Evolutionary conservation across 2,888 invertebrate species (phyloP), one percentile per base, ranked within the genome.

Genomic region (Calephelis perditalis): DNA sequence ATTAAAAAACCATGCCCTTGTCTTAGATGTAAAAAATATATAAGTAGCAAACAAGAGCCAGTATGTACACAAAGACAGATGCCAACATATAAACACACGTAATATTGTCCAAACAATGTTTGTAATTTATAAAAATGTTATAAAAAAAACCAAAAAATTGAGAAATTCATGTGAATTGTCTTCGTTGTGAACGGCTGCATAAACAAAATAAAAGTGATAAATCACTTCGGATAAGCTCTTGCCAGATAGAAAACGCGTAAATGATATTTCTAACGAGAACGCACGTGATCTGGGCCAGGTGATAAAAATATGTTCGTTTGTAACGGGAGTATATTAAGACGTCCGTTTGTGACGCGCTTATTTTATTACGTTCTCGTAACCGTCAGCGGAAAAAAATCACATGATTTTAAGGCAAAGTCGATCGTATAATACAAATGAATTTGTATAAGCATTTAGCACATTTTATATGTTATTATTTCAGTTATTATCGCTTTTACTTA

Each of bases 381-480:
- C 35, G 26, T 64, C 52, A 60, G 54, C 35, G 61, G 64, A 64
- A 58, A 69, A n/a, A 59, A 65, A 72, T 75, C 76, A 77, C 73
- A 72, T 76, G 77, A 76, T 64, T 69, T 68, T 71, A 72, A 72
- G 70, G 72, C 67, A 26, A 52, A 52, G 49, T 52, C 49, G 10
- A 9, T 52, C 35, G 49, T 10, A 11, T 26, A 26, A 35, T 5
- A 11, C 9, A 49, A 49, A 9, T 15, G 10, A 52, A 52, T 52
- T 15, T 52, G 35, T 26, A 52, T 5, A 52, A 52, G 35, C 35
- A 52, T 26, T 52, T 52, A 52, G 10, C 49, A 52, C 49, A 26
- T 52, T 52, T 52, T 52, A 52, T 52, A 35, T 52, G 49, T 11
- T 10, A 35, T 52, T 52, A 52, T 52, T 52, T 26, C 10, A 52